Evolutionary conservation across 2,888 invertebrate species (phyloP).

Genomic region (Nudaria mundana): DNA sequence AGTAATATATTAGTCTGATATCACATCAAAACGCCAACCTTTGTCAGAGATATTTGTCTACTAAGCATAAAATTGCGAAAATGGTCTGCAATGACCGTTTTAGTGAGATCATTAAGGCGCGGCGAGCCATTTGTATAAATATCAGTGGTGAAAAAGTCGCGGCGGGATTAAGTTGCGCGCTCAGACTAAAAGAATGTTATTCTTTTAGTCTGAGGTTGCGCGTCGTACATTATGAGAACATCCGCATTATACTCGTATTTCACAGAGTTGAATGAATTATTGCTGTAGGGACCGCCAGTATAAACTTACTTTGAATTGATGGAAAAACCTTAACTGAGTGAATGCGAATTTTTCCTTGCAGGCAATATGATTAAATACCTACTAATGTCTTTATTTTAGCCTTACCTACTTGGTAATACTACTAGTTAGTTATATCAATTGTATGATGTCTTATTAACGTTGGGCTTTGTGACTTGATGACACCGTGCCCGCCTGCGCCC

Average conservation of each 20-base stretch:
- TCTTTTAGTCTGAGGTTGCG: no score
- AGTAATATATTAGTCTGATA: no score
- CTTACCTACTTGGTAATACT: no score
- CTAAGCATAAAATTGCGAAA: constrained; percentile 33
- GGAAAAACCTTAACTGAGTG: no score
- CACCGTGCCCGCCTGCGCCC: no score
- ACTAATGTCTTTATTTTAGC: constrained; percentile 19
- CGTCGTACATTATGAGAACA: constrained; percentile 73
- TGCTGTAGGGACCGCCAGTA: constrained; percentile 54
- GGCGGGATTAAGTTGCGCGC: constrained; percentile 68
- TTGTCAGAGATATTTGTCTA: no score
- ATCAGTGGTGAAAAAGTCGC: constrained; percentile 63
- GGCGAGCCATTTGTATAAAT: constrained; percentile 52
- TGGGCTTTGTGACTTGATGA: no score
- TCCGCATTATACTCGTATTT: constrained; percentile 77
- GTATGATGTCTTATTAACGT: no score
- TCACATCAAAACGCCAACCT: no score
- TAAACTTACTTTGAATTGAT: constrained; percentile 63
- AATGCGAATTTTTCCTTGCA: constrained; percentile 28
- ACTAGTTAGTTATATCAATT: no score
- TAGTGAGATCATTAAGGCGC: constrained; percentile 44
- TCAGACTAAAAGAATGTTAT: no score
- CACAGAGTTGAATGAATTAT: constrained; percentile 71
- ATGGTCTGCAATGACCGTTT: constrained; percentile 37
- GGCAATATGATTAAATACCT: constrained; percentile 22